These are phyloP conservation scores for Leptonema lineaticorne DNA, from an alignment of 1,140 invertebrate genomes.

Conservation along the genomic window DNA sequence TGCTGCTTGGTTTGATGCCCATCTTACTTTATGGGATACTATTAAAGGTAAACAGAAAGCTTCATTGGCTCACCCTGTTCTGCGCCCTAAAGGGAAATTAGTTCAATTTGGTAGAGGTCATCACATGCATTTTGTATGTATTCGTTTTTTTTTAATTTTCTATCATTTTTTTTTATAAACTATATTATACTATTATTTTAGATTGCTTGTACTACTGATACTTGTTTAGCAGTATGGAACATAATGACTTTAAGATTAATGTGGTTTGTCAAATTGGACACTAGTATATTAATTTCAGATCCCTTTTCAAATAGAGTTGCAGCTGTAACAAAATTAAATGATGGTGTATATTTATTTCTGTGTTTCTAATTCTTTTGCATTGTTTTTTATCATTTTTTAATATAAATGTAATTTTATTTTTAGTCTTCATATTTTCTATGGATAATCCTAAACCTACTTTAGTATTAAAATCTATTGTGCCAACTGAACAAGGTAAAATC, in stretches of 20 bases:
- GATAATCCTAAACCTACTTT: slow-evolving; percentile 29
- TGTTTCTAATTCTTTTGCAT: neutral
- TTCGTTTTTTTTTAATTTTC: slow-evolving; percentile 1
- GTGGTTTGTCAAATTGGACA: slow-evolving; percentile 49
- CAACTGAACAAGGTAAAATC: slow-evolving; percentile 30
- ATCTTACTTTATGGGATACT: slow-evolving; percentile 53
- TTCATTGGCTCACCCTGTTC: slow-evolving; percentile 49
- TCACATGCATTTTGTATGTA: slow-evolving; percentile 52
- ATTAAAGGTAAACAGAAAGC: slow-evolving; percentile 49
- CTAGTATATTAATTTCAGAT: slow-evolving; percentile 48
- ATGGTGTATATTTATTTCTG: slow-evolving; percentile 44
- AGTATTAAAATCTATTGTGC: slow-evolving; percentile 21
- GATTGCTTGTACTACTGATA: slow-evolving; percentile 52
- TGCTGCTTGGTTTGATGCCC: slow-evolving; percentile 54
- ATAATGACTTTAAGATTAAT: slow-evolving; percentile 50
- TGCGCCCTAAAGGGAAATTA: slow-evolving; percentile 49
- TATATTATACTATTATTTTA: slow-evolving; percentile 42
- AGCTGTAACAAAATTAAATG: slow-evolving; percentile 49
- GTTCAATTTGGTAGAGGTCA: slow-evolving; percentile 53
- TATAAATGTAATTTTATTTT: slow-evolving; percentile 19
- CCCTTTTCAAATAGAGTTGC: slow-evolving; percentile 52
- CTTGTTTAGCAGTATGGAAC: slow-evolving; percentile 52
- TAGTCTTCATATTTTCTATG: slow-evolving; percentile 39
- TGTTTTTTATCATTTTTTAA: neutral
- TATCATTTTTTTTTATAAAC: neutral